Percentiles rank a stretch among this genome's conserved stretches.
phyloP scores from a whole-genome alignment of 2,113 vertebrate species.

The Vanacampus margaritifer region DNA sequence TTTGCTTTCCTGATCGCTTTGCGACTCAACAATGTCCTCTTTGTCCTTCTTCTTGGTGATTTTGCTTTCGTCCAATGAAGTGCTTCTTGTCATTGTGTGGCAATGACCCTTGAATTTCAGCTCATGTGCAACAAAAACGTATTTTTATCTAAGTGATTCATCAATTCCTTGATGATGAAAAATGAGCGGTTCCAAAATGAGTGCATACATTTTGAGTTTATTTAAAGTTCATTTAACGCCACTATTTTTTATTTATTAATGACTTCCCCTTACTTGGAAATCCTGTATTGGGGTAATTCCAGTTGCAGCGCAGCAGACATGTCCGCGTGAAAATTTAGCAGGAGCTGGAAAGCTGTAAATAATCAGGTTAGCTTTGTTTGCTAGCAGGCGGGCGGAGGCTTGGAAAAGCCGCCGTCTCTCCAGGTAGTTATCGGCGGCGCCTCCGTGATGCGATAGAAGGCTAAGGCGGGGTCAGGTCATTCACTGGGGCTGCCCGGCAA shows the following conservation, averaged over 20 bases:
- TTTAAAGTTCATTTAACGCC: too few species aligned
- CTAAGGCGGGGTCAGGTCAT: slow-evolving; percentile 76
- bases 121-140: neutral
- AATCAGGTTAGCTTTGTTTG: slow-evolving; percentile 4
- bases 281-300: too few species aligned
- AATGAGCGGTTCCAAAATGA: too few species aligned
- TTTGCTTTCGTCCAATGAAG: slow-evolving; percentile 31
- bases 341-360: neutral
- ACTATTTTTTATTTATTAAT: too few species aligned
- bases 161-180: too few species aligned
- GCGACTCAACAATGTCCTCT: slow-evolving; percentile 12
- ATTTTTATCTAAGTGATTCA: too few species aligned
- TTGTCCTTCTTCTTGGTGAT: slow-evolving; percentile 48
- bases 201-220: too few species aligned
- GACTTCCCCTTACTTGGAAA: too few species aligned
- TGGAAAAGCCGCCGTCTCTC: slow-evolving; percentile 38
- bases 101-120: slow-evolving; percentile 45
- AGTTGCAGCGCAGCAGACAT: too few species aligned
- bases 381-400: slow-evolving; percentile 49
- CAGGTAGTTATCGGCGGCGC: slow-evolving; percentile 39
- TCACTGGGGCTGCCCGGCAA: slow-evolving; percentile 65
- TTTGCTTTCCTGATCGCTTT: slow-evolving; percentile 35
- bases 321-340: too few species aligned
- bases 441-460: slow-evolving; percentile 49
- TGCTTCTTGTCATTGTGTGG: slow-evolving; percentile 61